Evolutionary conservation across 2,797 vertebrate genomes (phyloP), one percentile per base, ranked within the genome.

Genomic region (Acomys russatus): DNA sequence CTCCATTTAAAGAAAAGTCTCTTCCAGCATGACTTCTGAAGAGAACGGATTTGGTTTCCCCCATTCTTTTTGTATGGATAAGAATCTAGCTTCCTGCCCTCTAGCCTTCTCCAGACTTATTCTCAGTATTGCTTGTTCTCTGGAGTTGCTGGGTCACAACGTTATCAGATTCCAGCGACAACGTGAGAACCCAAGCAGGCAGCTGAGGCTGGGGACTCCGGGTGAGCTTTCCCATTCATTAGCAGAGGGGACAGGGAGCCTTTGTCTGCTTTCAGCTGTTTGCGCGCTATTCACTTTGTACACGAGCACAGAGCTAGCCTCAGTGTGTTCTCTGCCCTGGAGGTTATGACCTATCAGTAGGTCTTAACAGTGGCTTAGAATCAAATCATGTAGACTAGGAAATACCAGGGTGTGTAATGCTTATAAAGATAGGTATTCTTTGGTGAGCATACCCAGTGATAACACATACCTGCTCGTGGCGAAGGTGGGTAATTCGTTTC

Each of bases 151-250:
- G 88, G 92, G 80, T 94, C 85, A 87, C 61, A 49, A 56, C 87
- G 90, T 91, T 89, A 87, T 95, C 90, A 93, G 78, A 96, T 91
- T 84, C 54, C 79, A 92, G 93, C 54, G 64, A 95, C 54, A 61
- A 95, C 59, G 74, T 91, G 73, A 96, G 49, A 83, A 86, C 35
- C 70, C 87, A 86, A 61, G 63, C 84, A 66, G 74, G 61, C 93
- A 78, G 30, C 70, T 15, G 84, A 88, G 14, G 59, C 85, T 86
- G 87, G 11, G 15, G 78, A 86, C 56, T n/a, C 25, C 82, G 66
- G 30, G 87, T 64, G 73, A 90, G 61, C 56, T 20, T 83, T 82
- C 28, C 35, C 33, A 73, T 86, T 97, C 86, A 96, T 83, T 73
- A 88, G 59, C 38, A 64, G 70, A 44, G 56, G 22, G 71, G 88